Evolutionary conservation across 2,797 vertebrate species (phyloP).

Genomic region (Peromyscus eremicus): DNA sequence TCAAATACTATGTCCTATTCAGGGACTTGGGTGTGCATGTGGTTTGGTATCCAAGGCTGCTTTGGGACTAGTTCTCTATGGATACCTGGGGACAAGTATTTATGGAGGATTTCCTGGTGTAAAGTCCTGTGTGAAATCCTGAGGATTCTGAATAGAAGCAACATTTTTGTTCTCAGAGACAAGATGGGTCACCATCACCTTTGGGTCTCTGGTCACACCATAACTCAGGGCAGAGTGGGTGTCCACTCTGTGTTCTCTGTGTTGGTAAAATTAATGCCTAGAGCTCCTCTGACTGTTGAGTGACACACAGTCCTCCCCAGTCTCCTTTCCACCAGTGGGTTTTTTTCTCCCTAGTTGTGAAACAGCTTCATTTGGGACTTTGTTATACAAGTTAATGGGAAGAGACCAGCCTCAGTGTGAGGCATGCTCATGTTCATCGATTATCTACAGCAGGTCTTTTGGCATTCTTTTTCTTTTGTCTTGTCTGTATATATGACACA

Average conservation of each 20-base stretch:
- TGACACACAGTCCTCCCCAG: no score
- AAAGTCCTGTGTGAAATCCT: neutral
- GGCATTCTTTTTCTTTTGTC: neutral
- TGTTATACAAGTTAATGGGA: neutral
- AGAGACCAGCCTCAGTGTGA: neutral
- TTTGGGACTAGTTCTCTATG: neutral
- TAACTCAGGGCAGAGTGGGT: neutral
- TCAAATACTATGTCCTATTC: neutral
- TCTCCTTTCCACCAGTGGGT: neutral
- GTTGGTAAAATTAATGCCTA: no score
- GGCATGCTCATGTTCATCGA: neutral
- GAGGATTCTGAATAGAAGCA: neutral
- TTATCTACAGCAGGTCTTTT: neutral
- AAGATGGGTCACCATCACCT: neutral
- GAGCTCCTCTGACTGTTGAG: neutral
- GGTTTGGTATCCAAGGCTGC: neutral
- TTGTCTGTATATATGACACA: neutral
- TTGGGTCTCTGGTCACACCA: neutral
- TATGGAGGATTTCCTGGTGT: neutral
- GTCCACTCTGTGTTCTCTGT: accelerated
- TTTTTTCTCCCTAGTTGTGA: neutral
- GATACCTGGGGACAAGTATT: neutral
- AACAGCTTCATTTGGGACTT: neutral
- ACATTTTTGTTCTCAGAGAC: neutral
- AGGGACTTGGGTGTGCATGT: neutral